phyloP scores from a whole-genome alignment of 2,888 invertebrate genomes.

The Trissoscelio sp. region DNA sequence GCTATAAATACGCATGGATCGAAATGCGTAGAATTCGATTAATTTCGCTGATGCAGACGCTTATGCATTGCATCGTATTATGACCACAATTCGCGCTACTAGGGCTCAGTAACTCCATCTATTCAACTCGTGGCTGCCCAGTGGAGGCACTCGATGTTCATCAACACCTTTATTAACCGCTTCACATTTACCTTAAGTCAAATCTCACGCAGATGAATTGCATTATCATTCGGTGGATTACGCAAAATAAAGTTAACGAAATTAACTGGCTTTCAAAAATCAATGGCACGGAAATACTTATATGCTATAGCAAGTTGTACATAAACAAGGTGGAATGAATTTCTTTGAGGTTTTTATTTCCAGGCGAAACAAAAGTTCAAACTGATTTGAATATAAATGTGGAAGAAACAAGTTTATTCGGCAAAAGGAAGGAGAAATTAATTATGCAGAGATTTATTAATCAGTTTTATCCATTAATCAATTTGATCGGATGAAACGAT shows the following conservation, averaged over 20 bases:
- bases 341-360: neutral
- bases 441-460: constrained; percentile 14
- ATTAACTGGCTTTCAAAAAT: constrained; percentile 21
- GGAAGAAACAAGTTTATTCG: neutral
- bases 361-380: neutral
- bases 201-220: constrained; percentile 43
- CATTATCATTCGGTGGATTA: constrained; percentile 4
- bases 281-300: no score
- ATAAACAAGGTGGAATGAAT: neutral
- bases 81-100: constrained; percentile 61
- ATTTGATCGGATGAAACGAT: constrained; percentile 15
- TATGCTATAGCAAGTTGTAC: no score
- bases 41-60: constrained; percentile 64
- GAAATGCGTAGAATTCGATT: constrained; percentile 68
- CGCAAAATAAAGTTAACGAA: constrained; percentile 19
- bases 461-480: constrained; percentile 15
- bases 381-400: neutral
- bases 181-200: constrained; percentile 53
- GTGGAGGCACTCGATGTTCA: constrained; percentile 44
- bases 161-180: constrained; percentile 62
- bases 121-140: constrained; percentile 53
- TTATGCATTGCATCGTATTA: constrained; percentile 65
- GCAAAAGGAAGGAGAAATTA: constrained; percentile 1
- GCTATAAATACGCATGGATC: constrained; percentile 58
- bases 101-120: constrained; percentile 47